Conservation (phyloP, 1,140 invertebrate species). For the Drosophila sproati region DNA sequence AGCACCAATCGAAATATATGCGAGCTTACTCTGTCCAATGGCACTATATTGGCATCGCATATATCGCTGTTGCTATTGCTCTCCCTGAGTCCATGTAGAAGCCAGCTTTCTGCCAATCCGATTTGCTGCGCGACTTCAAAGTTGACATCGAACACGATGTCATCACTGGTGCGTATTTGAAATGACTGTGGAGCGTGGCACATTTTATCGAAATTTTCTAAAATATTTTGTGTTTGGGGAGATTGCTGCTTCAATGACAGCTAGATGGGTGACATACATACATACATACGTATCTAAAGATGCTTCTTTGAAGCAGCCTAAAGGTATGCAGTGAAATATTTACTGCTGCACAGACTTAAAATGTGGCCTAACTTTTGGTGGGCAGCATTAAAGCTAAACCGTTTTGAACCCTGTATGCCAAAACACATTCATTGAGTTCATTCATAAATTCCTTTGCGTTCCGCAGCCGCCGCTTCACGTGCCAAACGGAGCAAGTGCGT, state of each 20-base stretch:
- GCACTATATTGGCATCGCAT: slow-evolving; percentile 25
- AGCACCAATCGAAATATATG: slow-evolving; percentile 28
- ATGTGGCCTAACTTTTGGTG: slow-evolving; percentile 11
- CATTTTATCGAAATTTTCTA: background rate
- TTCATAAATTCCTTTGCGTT: slow-evolving; percentile 71
- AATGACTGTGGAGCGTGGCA: background rate
- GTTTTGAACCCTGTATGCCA: slow-evolving; percentile 10
- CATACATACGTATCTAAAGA: no score
- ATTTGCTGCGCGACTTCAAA: slow-evolving; percentile 20
- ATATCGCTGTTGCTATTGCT: background rate
- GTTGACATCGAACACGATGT: slow-evolving; percentile 9
- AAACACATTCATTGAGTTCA: slow-evolving; percentile 56
- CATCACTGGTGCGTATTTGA: slow-evolving; percentile 46
- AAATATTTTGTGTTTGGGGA: background rate
- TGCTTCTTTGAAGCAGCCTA: background rate
- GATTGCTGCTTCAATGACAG: background rate
- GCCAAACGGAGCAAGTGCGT: slow-evolving; percentile 58
- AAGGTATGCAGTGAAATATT: slow-evolving; percentile 23
- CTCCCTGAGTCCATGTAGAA: slow-evolving; percentile 7
- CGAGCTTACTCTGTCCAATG: slow-evolving; percentile 20
- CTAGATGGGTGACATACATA: background rate
- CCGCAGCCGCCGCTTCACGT: slow-evolving; percentile 46
- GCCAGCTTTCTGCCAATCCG: slow-evolving; percentile 28
- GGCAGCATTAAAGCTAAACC: background rate
- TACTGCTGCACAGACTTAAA: background rate